Percentiles rank a stretch among this genome's conserved stretches.
Evolutionary conservation across 2,888 invertebrate species (phyloP).

Genomic region (Leptopterna dolabrata): DNA sequence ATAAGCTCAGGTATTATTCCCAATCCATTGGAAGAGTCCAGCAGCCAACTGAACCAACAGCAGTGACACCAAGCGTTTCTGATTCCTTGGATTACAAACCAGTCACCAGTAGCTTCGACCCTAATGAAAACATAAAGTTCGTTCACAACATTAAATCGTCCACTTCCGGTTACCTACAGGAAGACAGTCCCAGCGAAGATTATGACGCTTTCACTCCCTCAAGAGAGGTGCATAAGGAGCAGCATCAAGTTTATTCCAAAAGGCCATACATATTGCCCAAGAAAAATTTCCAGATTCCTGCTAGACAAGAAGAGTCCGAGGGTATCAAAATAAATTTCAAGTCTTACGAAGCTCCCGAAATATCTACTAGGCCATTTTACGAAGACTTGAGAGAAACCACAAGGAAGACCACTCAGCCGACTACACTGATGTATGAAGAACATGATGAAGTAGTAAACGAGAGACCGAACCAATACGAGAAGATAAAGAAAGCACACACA

Average conservation of each 20-base stretch:
- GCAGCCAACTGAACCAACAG: not conserved
- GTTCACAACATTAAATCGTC: slow-evolving; percentile 2
- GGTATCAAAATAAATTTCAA: slow-evolving; percentile 11
- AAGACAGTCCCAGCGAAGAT: not conserved
- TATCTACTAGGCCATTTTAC: slow-evolving; percentile 14
- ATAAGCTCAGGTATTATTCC: slow-evolving; percentile 21
- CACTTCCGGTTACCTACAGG: not conserved
- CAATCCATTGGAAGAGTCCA: not conserved
- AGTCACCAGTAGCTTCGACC: slow-evolving; percentile 1
- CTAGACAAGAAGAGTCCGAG: not conserved
- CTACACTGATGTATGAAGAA: slow-evolving; percentile 12
- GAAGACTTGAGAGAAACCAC: slow-evolving; percentile 34
- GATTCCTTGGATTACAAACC: slow-evolving; percentile 35
- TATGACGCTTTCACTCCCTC: slow-evolving; percentile 10
- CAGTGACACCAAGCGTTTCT: slow-evolving; percentile 19
- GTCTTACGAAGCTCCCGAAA: not conserved
- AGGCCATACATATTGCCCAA: slow-evolving; percentile 34
- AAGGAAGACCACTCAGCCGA: not conserved
- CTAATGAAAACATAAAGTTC: slow-evolving; percentile 27
- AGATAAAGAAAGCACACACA: not conserved
- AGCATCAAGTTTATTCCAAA: slow-evolving; percentile 30
- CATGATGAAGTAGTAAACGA: not conserved
- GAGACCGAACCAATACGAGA: not conserved
- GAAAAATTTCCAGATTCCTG: slow-evolving; percentile 17
- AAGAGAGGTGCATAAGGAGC: not conserved